Percentiles rank a stretch among this genome's conserved stretches.
These are phyloP conservation scores for Eumerus sabulonum DNA, from an alignment of 2,888 invertebrate species.

Conservation along the genomic window DNA sequence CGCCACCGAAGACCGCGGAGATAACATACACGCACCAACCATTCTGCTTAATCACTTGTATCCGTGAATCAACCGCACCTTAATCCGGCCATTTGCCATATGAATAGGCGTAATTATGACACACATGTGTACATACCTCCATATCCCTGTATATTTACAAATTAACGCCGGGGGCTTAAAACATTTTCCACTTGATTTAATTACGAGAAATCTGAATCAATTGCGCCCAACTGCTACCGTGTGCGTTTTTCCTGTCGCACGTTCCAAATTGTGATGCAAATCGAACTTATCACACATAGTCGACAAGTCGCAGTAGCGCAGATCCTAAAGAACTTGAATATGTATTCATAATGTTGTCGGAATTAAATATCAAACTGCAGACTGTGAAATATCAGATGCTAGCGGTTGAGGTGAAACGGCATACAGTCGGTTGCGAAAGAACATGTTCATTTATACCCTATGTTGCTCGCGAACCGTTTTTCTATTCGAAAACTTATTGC, in stretches of 20 bases:
- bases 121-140: too few species aligned
- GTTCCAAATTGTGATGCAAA: slow-evolving; percentile 9
- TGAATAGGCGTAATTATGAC: slow-evolving; percentile 8
- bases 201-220: slow-evolving; percentile 18
- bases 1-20: too few species aligned
- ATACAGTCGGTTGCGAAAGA: too few species aligned
- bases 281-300: slow-evolving; percentile 17
- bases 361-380: slow-evolving; percentile 6
- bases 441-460: too few species aligned
- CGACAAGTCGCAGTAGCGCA: slow-evolving; percentile 8
- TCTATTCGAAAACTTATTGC: too few species aligned
- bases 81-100: slow-evolving; percentile 1
- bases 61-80: slow-evolving; percentile 1
- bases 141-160: too few species aligned
- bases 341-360: slow-evolving; percentile 9
- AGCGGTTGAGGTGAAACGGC: too few species aligned
- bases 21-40: too few species aligned
- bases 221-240: slow-evolving; percentile 5
- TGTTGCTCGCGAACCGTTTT: too few species aligned
- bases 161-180: background rate
- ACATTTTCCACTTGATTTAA: slow-evolving; percentile 13
- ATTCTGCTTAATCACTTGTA: slow-evolving; percentile 5
- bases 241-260: background rate
- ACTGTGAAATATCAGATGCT: too few species aligned
- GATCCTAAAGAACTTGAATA: slow-evolving; percentile 3